phyloP scores from a whole-genome alignment of 2,797 vertebrate genomes.

The Darevskia nairensis region DNA sequence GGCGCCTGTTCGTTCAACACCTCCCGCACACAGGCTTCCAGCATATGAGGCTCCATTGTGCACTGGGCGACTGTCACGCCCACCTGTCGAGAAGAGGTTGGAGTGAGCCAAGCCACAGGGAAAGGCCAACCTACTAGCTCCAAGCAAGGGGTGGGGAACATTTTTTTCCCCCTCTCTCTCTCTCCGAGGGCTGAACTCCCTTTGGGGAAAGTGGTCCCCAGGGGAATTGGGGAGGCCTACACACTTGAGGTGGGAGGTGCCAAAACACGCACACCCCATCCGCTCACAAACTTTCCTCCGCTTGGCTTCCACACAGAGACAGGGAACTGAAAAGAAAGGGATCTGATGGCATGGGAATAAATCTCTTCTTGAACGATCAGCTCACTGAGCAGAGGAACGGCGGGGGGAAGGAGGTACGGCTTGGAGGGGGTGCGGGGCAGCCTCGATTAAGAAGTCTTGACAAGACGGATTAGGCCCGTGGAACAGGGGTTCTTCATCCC shows the following conservation, averaged over 20 bases:
- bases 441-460: no score
- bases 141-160: background rate
- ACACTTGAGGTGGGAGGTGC: no score
- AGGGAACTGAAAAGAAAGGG: background rate
- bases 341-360: background rate
- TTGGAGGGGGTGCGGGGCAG: background rate
- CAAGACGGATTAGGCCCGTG: no score
- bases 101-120: slow-evolving; percentile 1
- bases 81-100: slow-evolving; percentile 79
- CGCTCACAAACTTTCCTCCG: no score
- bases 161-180: background rate
- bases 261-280: no score
- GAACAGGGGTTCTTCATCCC: no score
- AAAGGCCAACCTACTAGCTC: background rate
- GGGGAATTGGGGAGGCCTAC: no score
- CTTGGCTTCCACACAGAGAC: background rate
- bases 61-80: slow-evolving; percentile 96
- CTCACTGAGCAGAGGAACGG: background rate
- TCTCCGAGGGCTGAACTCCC: no score
- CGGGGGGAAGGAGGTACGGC: background rate
- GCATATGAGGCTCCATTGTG: slow-evolving; percentile 92
- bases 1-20: slow-evolving; percentile 92
- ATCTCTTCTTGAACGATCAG: background rate
- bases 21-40: slow-evolving; percentile 93
- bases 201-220: no score